Evolutionary conservation across 2,888 invertebrate species (phyloP), one percentile per base, ranked within the genome.

Genomic region (Nesidiocoris tenuis): DNA sequence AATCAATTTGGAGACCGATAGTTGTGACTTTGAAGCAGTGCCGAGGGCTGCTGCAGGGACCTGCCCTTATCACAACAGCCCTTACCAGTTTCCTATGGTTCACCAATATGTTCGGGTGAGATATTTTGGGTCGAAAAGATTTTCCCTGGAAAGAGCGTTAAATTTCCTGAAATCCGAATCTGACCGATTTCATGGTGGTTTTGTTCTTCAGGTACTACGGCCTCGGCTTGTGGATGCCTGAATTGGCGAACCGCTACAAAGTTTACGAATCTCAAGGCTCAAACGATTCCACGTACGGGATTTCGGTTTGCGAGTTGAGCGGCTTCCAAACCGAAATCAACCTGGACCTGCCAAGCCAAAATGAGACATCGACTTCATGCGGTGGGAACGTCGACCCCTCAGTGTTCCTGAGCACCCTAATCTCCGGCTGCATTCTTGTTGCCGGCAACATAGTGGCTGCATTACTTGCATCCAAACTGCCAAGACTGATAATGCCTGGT

Each of bases 211-310:
- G 90, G 16, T 89, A 89, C 24, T 90, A 89, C 76, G 90, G 90
- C 1, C 83, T 90, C 0, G 90, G 89, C 76, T 84, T 92, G 80
- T 93, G 93, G 93, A 87, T 92, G 64, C 92, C 92, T 1, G 91
- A 92, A 82, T 84, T 93, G 7, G 89, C 93, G 76, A 87, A 88
- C 61, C 87, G 91, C 75, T 85, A 86, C 81, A 82, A 86, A 81
- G 80, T 83, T 78, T 82, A 83, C 80, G 75, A 77, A 25, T 82
- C 88, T 80, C n/a, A n/a, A n/a, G n/a, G n/a, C n/a, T 86, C 87
- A 77, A 84, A 83, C 2, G 16, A 2, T 9, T 39, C 39, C 5
- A 63, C 65, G 9, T 23, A 3, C 21, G 82, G 86, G 0, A 84
- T 85, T 0, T 85, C 86, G 19, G 83, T 87, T 0, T 85, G 86